Conservation (phyloP, 2,888 invertebrate genomes). For the Molanna angustata region DNA sequence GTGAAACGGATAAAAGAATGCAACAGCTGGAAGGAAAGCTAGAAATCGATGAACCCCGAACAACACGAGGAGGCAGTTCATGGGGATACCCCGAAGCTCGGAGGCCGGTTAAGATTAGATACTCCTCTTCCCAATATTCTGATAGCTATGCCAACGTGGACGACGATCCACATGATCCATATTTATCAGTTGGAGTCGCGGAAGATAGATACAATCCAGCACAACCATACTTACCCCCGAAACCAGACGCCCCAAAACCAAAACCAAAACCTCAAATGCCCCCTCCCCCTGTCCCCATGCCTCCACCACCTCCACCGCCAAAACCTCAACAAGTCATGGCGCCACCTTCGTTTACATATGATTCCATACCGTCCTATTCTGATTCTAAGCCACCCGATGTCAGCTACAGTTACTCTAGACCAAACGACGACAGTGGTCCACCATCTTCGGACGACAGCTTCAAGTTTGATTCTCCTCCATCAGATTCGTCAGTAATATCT, state of each 20-base stretch:
- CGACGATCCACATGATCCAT: conserved; percentile 43
- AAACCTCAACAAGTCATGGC: conserved; percentile 40
- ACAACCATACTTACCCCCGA: conserved; percentile 47
- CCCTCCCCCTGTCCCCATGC: conserved; percentile 45
- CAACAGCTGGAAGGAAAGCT: not conserved
- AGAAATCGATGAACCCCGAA: conserved; percentile 16
- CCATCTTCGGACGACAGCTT: conserved; percentile 14
- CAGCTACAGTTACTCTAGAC: not conserved
- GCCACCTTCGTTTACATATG: conserved; percentile 43
- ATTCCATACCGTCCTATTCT: conserved; percentile 37
- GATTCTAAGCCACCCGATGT: conserved; percentile 36
- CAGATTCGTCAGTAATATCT: conserved; percentile 11
- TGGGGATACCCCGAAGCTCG: conserved; percentile 1
- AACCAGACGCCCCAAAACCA: conserved; percentile 38
- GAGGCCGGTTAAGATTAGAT: conserved; percentile 5
- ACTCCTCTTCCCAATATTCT: conserved; percentile 36
- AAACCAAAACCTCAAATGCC: conserved; percentile 31
- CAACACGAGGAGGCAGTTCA: conserved; percentile 9
- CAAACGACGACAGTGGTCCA: conserved; percentile 12
- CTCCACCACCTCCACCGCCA: conserved; percentile 43
- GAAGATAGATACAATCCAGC: conserved; percentile 54
- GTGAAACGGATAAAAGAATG: not conserved
- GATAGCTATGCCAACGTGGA: conserved; percentile 46
- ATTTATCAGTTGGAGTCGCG: conserved; percentile 49
- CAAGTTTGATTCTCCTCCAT: conserved; percentile 32